Evolutionary conservation across 1,140 invertebrate species (phyloP), one percentile per base, ranked within the genome.

Genomic region (Trialeurodes vaporariorum): DNA sequence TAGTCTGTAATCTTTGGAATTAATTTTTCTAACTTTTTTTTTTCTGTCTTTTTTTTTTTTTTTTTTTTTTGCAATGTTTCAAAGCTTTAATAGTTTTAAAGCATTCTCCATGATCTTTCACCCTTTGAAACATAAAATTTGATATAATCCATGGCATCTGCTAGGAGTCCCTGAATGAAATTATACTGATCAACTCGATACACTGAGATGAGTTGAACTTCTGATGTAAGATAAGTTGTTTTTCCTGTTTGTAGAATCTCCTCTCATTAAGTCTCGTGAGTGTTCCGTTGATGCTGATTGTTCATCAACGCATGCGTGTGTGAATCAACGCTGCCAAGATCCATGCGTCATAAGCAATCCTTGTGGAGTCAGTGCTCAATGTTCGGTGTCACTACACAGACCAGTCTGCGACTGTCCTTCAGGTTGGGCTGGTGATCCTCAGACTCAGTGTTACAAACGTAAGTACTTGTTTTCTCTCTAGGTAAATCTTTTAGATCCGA

Each of bases 371-470:
- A 85, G 88, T 71, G 91, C 92, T 0, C 83, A 91, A 65, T 95
- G 93, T 73, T 78, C 85, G 13, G 86, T 88, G 0, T 79, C 81
- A 24, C 81, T 85, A 70, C 90, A 92, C 74, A 84, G 89, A 72
- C 88, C 91, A 2, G 85, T 84, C 12, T 94, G 92, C 74, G 83
- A 83, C 70, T 95, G 93, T 78, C 89, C 89, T 25, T 83, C 86
- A 61, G 90, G 89, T 59, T 92, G 88, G 78, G 90, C 88, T 64
- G 93, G 93, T 71, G 89, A 96, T 79, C 92, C 93, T 34, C 86
- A 93, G 78, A 76, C 87, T 11, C 82, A 87, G 72, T 96, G 93
- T 73, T 93, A 90, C 77, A 92, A 88, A 84, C 89, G 91, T 93
- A 84, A 85, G 85, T 83, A 27, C n/a, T n/a, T n/a, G n/a, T n/a